Evolutionary conservation across 1,140 invertebrate genomes (phyloP), one percentile per base, ranked within the genome.

Genomic region (Copidosoma floridanum): DNA sequence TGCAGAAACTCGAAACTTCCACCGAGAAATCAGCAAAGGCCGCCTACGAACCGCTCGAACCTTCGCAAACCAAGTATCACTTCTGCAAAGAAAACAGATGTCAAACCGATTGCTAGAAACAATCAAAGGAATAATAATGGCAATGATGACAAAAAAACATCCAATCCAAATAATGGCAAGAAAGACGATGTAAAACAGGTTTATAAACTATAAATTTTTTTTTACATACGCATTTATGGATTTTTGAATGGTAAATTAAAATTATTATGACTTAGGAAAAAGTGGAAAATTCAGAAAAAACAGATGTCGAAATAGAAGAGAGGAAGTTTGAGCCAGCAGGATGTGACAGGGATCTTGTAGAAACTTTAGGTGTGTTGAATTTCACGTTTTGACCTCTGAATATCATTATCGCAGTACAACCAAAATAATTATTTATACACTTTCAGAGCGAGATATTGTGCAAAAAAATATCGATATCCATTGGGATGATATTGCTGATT

Each of bases 401-500:
- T 52, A 47, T 56, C 24, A 11, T 18, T n/a, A n/a, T n/a, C n/a
- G n/a, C n/a, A n/a, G n/a, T n/a, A n/a, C n/a, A n/a, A n/a, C n/a
- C n/a, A n/a, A n/a, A n/a, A n/a, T n/a, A n/a, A n/a, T n/a, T n/a
- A n/a, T n/a, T n/a, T n/a, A n/a, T n/a, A n/a, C n/a, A 53, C 51
- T 86, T 61, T 63, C 85, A 87, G 97, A 99, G 81, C 82, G 96
- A 74, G 96, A 98, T 82, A 99, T 99, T 79, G 87, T 99, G 59
- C 95, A 98, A 81, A 96, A 95, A 80, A 95, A 99, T 83, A 94
- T 95, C 16, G 97, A 96, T 80, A 94, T 98, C 63, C 85, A 88
- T 71, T 99, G 97, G 96, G 92, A 93, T 73, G 97, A 99, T 77
- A 99, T 99, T 74, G 96, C 97, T 11, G 97, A 98, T 82, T 83